Conservation (phyloP, 2,888 invertebrate genomes). For the Drosophila crucigera region DNA sequence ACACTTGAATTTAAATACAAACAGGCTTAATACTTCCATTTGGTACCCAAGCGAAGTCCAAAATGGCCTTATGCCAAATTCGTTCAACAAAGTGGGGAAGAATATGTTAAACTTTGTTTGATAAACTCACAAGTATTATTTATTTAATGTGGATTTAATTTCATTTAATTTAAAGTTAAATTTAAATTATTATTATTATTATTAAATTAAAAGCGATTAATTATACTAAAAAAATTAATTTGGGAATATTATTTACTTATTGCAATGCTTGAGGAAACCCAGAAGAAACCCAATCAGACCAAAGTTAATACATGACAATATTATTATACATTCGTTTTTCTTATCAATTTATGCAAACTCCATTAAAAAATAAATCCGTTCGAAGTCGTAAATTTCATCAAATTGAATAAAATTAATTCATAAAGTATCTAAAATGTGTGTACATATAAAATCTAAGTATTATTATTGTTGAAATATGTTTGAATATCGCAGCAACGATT, state of each 20-base stretch:
- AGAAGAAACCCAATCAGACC: background rate
- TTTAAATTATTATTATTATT: no score
- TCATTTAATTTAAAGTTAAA: background rate
- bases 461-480: no score
- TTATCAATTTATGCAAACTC: background rate
- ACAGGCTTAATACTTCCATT: background rate
- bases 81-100: background rate
- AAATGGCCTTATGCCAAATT: background rate
- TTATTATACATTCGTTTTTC: background rate
- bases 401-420: background rate
- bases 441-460: background rate
- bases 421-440: background rate
- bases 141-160: background rate
- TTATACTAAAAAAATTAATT: background rate
- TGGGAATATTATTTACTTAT: background rate
- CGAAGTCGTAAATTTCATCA: background rate
- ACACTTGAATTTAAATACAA: background rate
- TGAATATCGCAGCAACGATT: no score
- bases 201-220: background rate
- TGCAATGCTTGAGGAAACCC: background rate
- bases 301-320: background rate
- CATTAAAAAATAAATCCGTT: background rate
- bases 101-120: background rate
- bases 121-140: background rate
- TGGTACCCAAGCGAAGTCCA: background rate